Evolutionary conservation across 2,113 vertebrate genomes (phyloP).

Genomic region (Silurus meridionalis): DNA sequence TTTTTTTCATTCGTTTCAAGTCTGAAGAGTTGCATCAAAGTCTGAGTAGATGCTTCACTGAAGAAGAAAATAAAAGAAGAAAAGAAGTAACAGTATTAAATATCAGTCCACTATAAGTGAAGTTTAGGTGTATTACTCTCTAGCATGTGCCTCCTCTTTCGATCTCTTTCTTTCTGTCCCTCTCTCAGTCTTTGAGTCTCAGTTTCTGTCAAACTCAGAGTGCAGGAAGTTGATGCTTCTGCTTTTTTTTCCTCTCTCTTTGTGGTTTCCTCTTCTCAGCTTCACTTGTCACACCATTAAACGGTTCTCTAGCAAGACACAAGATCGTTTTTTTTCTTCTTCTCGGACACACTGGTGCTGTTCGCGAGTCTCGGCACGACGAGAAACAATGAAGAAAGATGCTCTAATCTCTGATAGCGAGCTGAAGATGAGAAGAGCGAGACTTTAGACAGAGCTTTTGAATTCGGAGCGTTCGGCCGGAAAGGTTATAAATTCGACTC

Average conservation of each 20-base stretch:
- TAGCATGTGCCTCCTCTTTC: background rate
- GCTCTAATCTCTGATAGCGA: background rate
- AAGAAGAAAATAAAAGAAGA: background rate
- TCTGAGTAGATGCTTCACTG: background rate
- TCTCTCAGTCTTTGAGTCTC: background rate
- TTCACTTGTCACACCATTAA: background rate
- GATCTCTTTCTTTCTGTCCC: conserved; percentile 15
- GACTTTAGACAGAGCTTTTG: conserved; percentile 15
- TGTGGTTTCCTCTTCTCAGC: conserved; percentile 51
- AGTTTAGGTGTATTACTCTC: background rate
- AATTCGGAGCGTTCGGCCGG: background rate
- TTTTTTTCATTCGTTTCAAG: background rate
- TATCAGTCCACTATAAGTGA: background rate
- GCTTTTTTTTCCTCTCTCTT: conserved; percentile 41
- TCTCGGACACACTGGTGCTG: background rate
- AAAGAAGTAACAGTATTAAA: no score
- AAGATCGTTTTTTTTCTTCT: background rate
- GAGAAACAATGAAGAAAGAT: conserved; percentile 5
- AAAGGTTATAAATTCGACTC: background rate
- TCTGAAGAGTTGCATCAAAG: background rate
- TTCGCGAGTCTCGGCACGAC: background rate
- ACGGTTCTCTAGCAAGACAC: background rate
- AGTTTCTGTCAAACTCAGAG: conserved; percentile 30
- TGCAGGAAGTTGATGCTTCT: conserved; percentile 55
- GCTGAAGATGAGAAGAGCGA: conserved; percentile 19